Evolutionary conservation across 2,797 vertebrate genomes (phyloP), one percentile per base, ranked within the genome.

Genomic region (Selene dorsalis): DNA sequence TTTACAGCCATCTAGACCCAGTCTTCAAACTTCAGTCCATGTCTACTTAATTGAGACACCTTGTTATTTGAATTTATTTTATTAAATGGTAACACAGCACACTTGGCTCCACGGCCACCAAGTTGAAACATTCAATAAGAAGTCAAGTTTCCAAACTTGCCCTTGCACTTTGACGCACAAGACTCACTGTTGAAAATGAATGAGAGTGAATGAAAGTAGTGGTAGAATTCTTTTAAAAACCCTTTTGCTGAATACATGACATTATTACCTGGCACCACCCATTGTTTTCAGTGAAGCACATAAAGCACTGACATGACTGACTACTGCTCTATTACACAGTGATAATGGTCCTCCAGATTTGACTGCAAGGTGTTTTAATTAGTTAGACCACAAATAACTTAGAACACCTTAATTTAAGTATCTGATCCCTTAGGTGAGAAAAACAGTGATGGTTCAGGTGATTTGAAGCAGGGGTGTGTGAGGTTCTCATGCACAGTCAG

Each of bases 21-120:
- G 47, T 71, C 52, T 64, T 57, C 47, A 77, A 66, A 66, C 59
- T 48, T 74, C 41, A 41, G 61, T 58, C 52, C 13, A 22, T 77
- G 43, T 75, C 30, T 32, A 4, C 38, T 65, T 28, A 52, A 52
- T 16, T 4, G 9, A 9, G 41, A 70, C 28, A 45, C n/a, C 20
- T 26, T 56, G 48, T 24, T 24, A 60, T 32, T n/a, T 32, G 1
- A 32, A 43, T 39, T 66, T 30, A 43, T 41, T 43, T 20, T 70
- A 6, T 48, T 24, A 35, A 17, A 56, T 55, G 3, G 62, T 30
- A 56, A 55, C 45, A 56, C 41, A 45, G 2, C 18, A 57, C 13
- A 61, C 20, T 48, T 48, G 35, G 22, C 39, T 47, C 24, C 30
- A 60, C 22, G 30, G 45, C 62, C 50, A 61, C n/a, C 52, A 58